phyloP scores from a whole-genome alignment of 2,888 invertebrate species.

The Drosophila kuntzei region DNA sequence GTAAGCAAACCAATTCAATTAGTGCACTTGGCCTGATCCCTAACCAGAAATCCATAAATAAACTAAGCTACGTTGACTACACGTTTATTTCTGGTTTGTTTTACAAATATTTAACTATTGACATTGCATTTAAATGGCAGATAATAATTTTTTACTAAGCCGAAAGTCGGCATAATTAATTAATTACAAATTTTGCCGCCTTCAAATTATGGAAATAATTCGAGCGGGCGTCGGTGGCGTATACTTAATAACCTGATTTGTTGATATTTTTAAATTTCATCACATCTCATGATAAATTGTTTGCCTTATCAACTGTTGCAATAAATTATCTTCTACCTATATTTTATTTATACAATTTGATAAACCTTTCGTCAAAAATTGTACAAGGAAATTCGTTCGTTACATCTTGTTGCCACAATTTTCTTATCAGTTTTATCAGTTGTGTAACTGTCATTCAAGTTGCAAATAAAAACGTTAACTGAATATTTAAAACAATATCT shows the following conservation, averaged over 20 bases:
- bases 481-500: background rate
- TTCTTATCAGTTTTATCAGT: conserved; percentile 53
- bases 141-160: conserved; percentile 39
- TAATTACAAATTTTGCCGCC: conserved; percentile 44
- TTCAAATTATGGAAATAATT: conserved; percentile 54
- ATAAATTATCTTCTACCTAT: conserved; percentile 14
- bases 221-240: conserved; percentile 36
- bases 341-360: conserved; percentile 40
- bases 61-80: conserved; percentile 28
- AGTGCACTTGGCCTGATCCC: conserved; percentile 56
- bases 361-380: conserved; percentile 31
- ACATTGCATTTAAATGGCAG: conserved; percentile 55
- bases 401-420: conserved; percentile 31
- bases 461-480: conserved; percentile 5
- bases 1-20: conserved; percentile 52
- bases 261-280: conserved; percentile 9
- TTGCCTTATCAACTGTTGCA: conserved; percentile 32
- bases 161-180: conserved; percentile 46
- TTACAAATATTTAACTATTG: conserved; percentile 57
- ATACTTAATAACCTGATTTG: conserved; percentile 31
- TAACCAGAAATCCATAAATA: conserved; percentile 52
- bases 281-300: conserved; percentile 12
- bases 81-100: conserved; percentile 43
- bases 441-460: conserved; percentile 37
- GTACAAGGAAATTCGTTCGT: conserved; percentile 49